Base-by-base conservation (phyloP, 2,888 invertebrate species). In the Drosophila seclusa region DNA sequence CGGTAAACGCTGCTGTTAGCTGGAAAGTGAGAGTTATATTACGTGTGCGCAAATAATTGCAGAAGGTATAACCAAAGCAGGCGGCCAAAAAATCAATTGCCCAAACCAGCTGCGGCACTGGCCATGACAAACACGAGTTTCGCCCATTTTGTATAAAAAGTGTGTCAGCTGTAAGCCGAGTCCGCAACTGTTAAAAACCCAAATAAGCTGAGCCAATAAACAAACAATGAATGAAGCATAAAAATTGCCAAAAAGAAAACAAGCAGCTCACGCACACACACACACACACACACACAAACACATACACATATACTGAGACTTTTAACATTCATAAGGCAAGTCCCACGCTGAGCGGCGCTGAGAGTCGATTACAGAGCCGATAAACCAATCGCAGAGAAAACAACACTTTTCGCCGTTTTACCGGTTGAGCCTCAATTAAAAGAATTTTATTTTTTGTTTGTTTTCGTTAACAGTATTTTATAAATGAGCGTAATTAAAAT, bases 21-120 rank as follows among this genome's bases (percentile, higher is more conserved):
- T 67, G 54, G 83, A 86, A 86, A 86, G 86, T 83, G 88, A 86
- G 85, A 86, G 85, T 83, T 83, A 82, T 57, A 57, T 86, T 86
- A 86, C 86, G 88, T 88, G 74, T 86, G 60, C 58, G 75, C 69
- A 69, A 81, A 77, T 81, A 87, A 85, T 81, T 79, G 81, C 79
- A 66, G 45, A 45, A 59, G 65, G 48, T 58, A 52, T 61, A 27
- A 29, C 60, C n/a, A 42, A 57, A 63, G 36, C 34, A 34, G 38
- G 32, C 32, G 64, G 54, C 31, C 61, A 48, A 54, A 45, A 52
- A 50, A 34, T 45, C 54, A 31, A 31, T 42, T 54, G 63, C 48
- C 32, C 48, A 65, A 68, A 45, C 0, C 24, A 21, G 64, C 60
- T 53, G 62, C 49, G 62, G 48, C 59, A 59, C 53, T 70, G 65